These are phyloP conservation scores for Cladorhizidae sp. DNA, from an alignment of 37 sponge, comb jelly and placozoan species.

Conservation along the genomic window DNA sequence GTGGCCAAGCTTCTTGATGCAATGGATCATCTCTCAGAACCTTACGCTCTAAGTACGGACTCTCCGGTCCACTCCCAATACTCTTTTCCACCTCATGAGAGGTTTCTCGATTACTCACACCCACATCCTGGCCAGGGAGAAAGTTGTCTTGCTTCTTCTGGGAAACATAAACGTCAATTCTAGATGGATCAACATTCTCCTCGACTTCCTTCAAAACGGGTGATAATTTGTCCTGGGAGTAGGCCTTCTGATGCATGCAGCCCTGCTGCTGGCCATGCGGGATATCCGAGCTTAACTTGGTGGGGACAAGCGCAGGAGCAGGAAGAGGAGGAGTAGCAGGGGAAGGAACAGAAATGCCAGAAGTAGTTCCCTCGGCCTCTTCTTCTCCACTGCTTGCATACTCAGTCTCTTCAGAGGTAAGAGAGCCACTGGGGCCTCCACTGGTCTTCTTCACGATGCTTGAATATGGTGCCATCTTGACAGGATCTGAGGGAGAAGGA, in stretches of 20 bases:
- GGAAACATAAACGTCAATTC: too few species aligned
- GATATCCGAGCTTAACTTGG: too few species aligned
- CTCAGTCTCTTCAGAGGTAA: constrained; percentile 26
- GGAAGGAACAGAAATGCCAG: too few species aligned
- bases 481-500: not conserved
- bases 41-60: constrained; percentile 26
- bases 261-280: not conserved
- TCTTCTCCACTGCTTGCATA: constrained; percentile 22
- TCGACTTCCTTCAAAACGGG: too few species aligned
- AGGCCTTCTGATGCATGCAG: not conserved
- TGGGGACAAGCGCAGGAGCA: not conserved
- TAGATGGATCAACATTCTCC: too few species aligned
- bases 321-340: not conserved
- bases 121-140: not conserved
- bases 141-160: not conserved
- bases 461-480: not conserved
- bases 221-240: too few species aligned
- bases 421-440: constrained; percentile 24
- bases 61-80: constrained; percentile 7
- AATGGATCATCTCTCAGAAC: constrained; percentile 3
- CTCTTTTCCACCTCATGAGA: not conserved
- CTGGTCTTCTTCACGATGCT: constrained; percentile 6
- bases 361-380: not conserved
- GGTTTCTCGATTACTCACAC: not conserved
- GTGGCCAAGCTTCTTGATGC: constrained; percentile 48